Percentiles rank a stretch among this genome's conserved stretches.
Evolutionary conservation across 2,888 invertebrate genomes (phyloP).

Genomic region (Molanna angustata): DNA sequence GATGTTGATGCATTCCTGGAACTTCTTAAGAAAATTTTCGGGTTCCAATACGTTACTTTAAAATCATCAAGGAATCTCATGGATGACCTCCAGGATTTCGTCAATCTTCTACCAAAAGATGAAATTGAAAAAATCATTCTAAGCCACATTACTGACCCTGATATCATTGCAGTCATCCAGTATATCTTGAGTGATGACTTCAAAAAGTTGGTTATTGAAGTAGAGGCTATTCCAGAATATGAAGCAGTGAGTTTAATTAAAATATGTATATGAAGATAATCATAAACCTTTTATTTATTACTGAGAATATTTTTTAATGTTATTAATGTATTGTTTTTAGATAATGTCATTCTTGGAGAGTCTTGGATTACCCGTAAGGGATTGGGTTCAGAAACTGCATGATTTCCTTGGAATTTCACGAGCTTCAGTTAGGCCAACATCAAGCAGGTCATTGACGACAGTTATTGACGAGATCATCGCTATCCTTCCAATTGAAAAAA

Average conservation of each 20-base stretch:
- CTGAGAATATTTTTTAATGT: not conserved
- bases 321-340: slow-evolving; percentile 6
- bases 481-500: slow-evolving; percentile 12
- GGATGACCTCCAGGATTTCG: slow-evolving; percentile 20
- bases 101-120: slow-evolving; percentile 10
- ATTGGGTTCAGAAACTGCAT: slow-evolving; percentile 14
- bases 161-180: slow-evolving; percentile 11
- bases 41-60: slow-evolving; percentile 4
- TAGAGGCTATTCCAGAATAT: slow-evolving; percentile 18
- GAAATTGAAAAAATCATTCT: slow-evolving; percentile 14
- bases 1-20: slow-evolving; percentile 11
- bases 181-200: slow-evolving; percentile 20
- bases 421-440: not conserved
- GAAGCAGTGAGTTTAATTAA: slow-evolving; percentile 10
- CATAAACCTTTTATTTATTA: not conserved
- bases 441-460: slow-evolving; percentile 8
- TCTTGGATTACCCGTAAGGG: slow-evolving; percentile 13
- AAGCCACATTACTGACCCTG: slow-evolving; percentile 15
- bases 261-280: not conserved
- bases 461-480: slow-evolving; percentile 19
- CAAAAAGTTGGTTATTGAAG: slow-evolving; percentile 7
- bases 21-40: slow-evolving; percentile 14
- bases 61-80: not conserved
- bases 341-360: slow-evolving; percentile 12
- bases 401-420: slow-evolving; percentile 14